A percentile compares a stretch with the other conserved stretches of the same genome.
Evolutionary conservation across 2,888 invertebrate genomes (phyloP).

Genomic region (Polyommatus icarus): DNA sequence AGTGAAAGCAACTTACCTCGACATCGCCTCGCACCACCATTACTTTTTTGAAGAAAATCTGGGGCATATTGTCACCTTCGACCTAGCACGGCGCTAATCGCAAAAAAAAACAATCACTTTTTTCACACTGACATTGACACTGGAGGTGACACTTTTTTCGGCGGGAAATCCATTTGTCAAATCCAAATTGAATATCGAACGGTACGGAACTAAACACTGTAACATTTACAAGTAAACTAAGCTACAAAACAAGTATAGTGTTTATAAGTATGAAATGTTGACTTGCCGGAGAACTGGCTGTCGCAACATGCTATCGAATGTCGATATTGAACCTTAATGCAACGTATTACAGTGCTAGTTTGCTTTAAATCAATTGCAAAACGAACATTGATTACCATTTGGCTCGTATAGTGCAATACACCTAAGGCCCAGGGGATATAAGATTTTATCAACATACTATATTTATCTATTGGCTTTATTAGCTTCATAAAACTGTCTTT

Average conservation of each 20-base stretch:
- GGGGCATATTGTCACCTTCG: conserved; percentile 70
- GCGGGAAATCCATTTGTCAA: conserved; percentile 31
- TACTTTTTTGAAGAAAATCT: conserved; percentile 79
- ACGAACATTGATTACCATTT: conserved; percentile 52
- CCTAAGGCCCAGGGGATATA: conserved; percentile 52
- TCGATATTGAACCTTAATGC: conserved; percentile 42
- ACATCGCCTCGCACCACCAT: conserved; percentile 70
- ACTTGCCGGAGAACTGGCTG: conserved; percentile 61
- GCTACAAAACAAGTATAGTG: conserved; percentile 68
- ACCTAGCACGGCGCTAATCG: conserved; percentile 42
- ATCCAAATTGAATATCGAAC: conserved; percentile 9
- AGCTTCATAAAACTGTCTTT: conserved; percentile 14
- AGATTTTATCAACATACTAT: conserved; percentile 48
- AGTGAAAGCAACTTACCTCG: conserved; percentile 79
- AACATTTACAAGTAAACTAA: conserved; percentile 70
- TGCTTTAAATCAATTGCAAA: conserved; percentile 38
- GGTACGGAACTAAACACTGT: conserved; percentile 66
- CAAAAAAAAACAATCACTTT: conserved; percentile 39
- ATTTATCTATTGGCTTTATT: neutral
- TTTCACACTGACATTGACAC: conserved; percentile 34
- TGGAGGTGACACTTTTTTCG: conserved; percentile 35
- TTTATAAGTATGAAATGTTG: conserved; percentile 73
- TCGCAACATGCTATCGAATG: conserved; percentile 56
- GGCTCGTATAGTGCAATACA: conserved; percentile 59
- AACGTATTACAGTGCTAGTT: conserved; percentile 47